A percentile compares a stretch with the other conserved stretches of the same genome.
phyloP scores from a whole-genome alignment of 1,140 invertebrate species.

The Drosophila insularis region DNA sequence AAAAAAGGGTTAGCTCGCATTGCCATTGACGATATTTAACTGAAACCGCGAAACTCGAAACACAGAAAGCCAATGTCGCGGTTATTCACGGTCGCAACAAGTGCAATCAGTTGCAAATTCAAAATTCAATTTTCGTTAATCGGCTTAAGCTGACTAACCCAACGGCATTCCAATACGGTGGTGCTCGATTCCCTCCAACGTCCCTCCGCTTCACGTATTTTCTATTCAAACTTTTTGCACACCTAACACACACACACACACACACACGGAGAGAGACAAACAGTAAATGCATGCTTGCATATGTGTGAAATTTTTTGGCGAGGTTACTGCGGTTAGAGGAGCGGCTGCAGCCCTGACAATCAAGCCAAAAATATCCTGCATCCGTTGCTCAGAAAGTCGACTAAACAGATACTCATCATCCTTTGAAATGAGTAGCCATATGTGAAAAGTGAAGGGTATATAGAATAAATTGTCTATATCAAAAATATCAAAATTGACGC shows the following conservation, averaged over 20 bases:
- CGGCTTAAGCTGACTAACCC: slow-evolving; percentile 63
- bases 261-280: neutral
- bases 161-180: slow-evolving; percentile 28
- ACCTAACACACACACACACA: neutral
- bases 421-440: no score
- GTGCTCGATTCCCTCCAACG: neutral
- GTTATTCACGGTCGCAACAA: slow-evolving; percentile 25
- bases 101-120: slow-evolving; percentile 73
- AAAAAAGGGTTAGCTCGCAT: neutral
- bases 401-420: neutral
- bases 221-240: slow-evolving; percentile 5
- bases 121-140: slow-evolving; percentile 79
- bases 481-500: no score
- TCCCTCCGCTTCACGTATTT: neutral
- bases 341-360: slow-evolving; percentile 30
- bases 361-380: slow-evolving; percentile 20
- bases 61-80: neutral
- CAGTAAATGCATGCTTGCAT: slow-evolving; percentile 13
- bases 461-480: no score
- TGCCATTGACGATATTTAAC: slow-evolving; percentile 1
- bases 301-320: slow-evolving; percentile 2
- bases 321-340: slow-evolving; percentile 2
- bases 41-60: neutral
- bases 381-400: neutral
- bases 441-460: no score